A percentile compares a stretch with the other conserved stretches of the same genome.
Evolutionary conservation across 2,888 invertebrate species (phyloP).

Genomic region (Meganola albula): DNA sequence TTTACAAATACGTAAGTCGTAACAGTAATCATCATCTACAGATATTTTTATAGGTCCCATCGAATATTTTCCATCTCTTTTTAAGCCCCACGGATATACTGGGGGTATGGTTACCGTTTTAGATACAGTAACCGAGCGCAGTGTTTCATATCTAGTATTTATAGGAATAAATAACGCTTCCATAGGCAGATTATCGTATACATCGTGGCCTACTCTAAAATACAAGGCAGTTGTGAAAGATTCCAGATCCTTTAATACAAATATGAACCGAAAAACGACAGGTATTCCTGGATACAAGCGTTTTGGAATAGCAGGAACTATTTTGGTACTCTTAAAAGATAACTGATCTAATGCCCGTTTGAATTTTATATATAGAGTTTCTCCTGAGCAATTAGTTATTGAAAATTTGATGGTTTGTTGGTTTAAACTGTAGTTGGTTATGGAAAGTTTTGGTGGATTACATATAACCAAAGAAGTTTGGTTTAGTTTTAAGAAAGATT

Average conservation of each 20-base stretch:
- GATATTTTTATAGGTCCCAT: constrained; percentile 34
- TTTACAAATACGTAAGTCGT: constrained; percentile 47
- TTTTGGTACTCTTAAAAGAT: constrained; percentile 35
- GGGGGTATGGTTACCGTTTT: constrained; percentile 44
- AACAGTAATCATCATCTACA: constrained; percentile 34
- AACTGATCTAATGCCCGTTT: constrained; percentile 37
- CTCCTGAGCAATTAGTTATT: constrained; percentile 40
- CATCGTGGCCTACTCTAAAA: constrained; percentile 46
- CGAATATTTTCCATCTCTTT: constrained; percentile 36
- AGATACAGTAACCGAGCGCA: constrained; percentile 32
- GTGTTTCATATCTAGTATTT: constrained; percentile 28
- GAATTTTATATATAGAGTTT: constrained; percentile 45
- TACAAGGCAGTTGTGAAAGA: constrained; percentile 39
- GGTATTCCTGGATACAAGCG: constrained; percentile 53
- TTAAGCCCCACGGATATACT: constrained; percentile 53
- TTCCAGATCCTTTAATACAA: constrained; percentile 34
- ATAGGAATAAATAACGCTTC: constrained; percentile 49
- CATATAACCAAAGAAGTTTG: constrained; percentile 34
- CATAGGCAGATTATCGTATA: constrained; percentile 22
- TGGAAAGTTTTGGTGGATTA: constrained; percentile 37
- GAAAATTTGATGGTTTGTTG: constrained; percentile 46
- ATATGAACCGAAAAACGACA: constrained; percentile 39
- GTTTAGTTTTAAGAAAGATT: constrained; percentile 30
- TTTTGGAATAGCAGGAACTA: constrained; percentile 40
- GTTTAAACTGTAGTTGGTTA: constrained; percentile 29